A percentile compares a stretch with the other conserved stretches of the same genome.
Conservation (phyloP, 2,113 vertebrate species). For the Tachuris rubrigastra region DNA sequence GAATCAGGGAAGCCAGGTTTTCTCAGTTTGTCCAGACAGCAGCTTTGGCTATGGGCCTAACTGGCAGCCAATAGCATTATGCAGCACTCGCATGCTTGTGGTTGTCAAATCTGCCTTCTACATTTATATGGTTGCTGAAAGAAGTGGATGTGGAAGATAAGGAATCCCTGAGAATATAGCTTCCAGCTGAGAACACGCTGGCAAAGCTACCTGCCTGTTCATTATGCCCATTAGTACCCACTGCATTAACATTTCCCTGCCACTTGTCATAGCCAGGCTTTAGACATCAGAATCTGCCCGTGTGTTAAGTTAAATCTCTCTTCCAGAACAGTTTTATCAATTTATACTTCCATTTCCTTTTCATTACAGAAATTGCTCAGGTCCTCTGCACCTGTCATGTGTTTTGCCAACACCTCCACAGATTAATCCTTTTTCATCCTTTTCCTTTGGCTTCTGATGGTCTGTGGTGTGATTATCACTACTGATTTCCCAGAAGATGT, state of each 20-base stretch:
- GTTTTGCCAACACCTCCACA: neutral
- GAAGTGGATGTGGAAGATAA: conserved; percentile 16
- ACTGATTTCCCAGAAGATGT: neutral
- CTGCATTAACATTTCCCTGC: neutral
- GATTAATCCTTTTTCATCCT: neutral
- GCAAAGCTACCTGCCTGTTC: neutral
- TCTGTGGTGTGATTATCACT: neutral
- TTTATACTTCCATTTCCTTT: neutral
- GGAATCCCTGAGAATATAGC: neutral
- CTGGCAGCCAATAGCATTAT: neutral
- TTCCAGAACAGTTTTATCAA: neutral
- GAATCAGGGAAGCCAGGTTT: neutral
- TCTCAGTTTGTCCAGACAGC: neutral
- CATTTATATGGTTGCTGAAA: neutral
- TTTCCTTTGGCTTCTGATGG: neutral
- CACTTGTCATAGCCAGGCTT: neutral
- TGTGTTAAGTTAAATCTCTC: neutral
- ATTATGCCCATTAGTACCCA: neutral
- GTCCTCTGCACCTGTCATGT: neutral
- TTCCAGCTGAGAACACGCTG: neutral
- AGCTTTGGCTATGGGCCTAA: neutral
- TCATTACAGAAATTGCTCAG: neutral
- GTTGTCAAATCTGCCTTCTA: neutral
- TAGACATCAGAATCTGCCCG: neutral
- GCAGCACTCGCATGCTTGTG: neutral